phyloP scores from a whole-genome alignment of 2,797 vertebrate species.

The Schizothorax lantsangensis region DNA sequence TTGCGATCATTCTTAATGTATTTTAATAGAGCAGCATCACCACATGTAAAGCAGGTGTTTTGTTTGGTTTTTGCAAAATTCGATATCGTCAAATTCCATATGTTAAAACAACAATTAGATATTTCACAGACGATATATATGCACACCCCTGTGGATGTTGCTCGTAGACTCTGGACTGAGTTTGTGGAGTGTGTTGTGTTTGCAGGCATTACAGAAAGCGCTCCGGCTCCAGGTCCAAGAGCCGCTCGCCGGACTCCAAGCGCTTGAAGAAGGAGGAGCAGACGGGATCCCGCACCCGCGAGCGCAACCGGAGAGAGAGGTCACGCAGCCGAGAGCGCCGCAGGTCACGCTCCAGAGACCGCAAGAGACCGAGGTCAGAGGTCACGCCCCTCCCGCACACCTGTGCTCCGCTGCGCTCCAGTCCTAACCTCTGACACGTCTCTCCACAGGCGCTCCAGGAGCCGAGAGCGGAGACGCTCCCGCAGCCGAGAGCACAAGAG shows the following conservation, averaged over 20 bases:
- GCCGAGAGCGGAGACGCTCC: slow-evolving; percentile 89
- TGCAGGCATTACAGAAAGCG: slow-evolving; percentile 95
- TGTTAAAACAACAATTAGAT: too few relatives aligned
- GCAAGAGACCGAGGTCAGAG: slow-evolving; percentile 87
- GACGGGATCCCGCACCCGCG: slow-evolving; percentile 84
- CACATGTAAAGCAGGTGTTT: too few relatives aligned
- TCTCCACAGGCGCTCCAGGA: slow-evolving; percentile 86
- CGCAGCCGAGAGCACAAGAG: slow-evolving; percentile 90
- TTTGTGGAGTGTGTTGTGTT: background rate
- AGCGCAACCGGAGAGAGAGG: slow-evolving; percentile 83
- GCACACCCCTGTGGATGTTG: too few relatives aligned
- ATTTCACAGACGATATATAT: too few relatives aligned
- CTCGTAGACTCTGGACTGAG: too few relatives aligned
- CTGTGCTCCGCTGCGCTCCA: background rate
- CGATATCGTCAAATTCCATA: too few relatives aligned
- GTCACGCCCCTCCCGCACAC: background rate
- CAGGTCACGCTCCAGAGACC: slow-evolving; percentile 91
- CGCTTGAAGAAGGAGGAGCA: slow-evolving; percentile 91
- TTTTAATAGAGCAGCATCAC: too few relatives aligned
- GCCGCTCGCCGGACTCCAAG: slow-evolving; percentile 92
- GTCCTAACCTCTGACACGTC: background rate
- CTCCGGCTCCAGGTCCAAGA: slow-evolving; percentile 90
- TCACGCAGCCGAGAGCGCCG: slow-evolving; percentile 91
- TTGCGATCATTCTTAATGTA: too few relatives aligned
- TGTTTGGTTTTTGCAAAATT: too few relatives aligned